Conservation (phyloP, 2,888 invertebrate genomes). For the Catocala nupta region DNA sequence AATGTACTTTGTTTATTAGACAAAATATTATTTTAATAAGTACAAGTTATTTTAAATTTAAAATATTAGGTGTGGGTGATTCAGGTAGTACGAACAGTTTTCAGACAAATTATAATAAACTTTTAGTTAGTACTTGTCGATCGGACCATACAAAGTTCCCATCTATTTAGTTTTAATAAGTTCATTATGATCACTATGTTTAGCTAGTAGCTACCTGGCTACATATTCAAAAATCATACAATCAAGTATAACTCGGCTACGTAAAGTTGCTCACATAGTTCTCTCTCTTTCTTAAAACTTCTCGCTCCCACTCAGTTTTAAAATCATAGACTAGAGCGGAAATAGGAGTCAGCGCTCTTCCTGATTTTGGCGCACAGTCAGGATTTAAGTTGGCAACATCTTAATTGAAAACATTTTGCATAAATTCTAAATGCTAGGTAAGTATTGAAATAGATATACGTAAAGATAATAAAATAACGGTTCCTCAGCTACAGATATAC, state of each 20-base stretch:
- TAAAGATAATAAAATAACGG: background rate
- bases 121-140: too few relatives aligned
- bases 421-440: background rate
- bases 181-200: too few relatives aligned
- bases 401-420: background rate
- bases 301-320: slow-evolving; percentile 5
- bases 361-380: background rate
- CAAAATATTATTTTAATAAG: too few relatives aligned
- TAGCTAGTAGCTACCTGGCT: too few relatives aligned
- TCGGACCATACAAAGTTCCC: too few relatives aligned
- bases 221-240: background rate
- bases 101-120: too few relatives aligned
- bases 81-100: too few relatives aligned
- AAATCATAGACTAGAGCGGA: slow-evolving; percentile 22
- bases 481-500: background rate
- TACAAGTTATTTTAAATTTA: too few relatives aligned
- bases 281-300: slow-evolving; percentile 8
- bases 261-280: background rate
- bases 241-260: background rate
- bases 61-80: too few relatives aligned
- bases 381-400: slow-evolving; percentile 14
- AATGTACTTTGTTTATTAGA: too few relatives aligned
- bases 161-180: too few relatives aligned
- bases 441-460: too few relatives aligned
- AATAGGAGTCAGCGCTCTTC: slow-evolving; percentile 8